A percentile compares a stretch with the other conserved stretches of the same genome.
These are phyloP conservation scores for Panorpa germanica DNA, from an alignment of 2,888 invertebrate genomes.

Conservation along the genomic window DNA sequence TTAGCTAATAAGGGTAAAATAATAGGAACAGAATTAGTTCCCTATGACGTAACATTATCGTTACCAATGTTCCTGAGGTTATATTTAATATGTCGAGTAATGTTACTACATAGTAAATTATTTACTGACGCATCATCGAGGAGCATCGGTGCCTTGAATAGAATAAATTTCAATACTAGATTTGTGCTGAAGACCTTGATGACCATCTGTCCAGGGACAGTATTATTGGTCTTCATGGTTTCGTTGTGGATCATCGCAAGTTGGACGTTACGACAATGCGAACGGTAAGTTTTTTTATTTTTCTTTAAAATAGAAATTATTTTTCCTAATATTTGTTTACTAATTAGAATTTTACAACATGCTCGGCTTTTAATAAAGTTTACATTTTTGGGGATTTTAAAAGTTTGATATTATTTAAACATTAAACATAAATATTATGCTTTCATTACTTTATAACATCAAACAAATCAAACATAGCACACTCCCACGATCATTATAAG, in stretches of 20 bases:
- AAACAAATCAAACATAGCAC: too few relatives aligned
- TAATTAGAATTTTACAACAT: too few relatives aligned
- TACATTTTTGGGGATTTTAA: too few relatives aligned
- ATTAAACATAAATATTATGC: too few relatives aligned
- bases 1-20: conserved; percentile 71
- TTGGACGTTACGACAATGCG: conserved; percentile 96
- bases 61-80: conserved; percentile 99
- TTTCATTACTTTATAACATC: too few relatives aligned
- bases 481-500: too few relatives aligned
- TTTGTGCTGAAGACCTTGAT: conserved; percentile 96
- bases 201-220: conserved; percentile 98
- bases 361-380: too few relatives aligned
- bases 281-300: conserved; percentile 53
- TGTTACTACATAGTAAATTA: conserved; percentile 97
- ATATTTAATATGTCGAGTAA: conserved; percentile 97
- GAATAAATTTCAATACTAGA: conserved; percentile 95
- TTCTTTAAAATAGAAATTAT: conserved; percentile 7
- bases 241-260: conserved; percentile 99
- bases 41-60: conserved; percentile 92
- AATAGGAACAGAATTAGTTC: conserved; percentile 53
- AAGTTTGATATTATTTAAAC: too few relatives aligned
- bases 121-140: conserved; percentile 99
- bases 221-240: conserved; percentile 97
- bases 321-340: too few relatives aligned
- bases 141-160: conserved; percentile 91